Evolutionary conservation across 2,888 invertebrate genomes (phyloP).

Genomic region (Phytoseiulus persimilis): DNA sequence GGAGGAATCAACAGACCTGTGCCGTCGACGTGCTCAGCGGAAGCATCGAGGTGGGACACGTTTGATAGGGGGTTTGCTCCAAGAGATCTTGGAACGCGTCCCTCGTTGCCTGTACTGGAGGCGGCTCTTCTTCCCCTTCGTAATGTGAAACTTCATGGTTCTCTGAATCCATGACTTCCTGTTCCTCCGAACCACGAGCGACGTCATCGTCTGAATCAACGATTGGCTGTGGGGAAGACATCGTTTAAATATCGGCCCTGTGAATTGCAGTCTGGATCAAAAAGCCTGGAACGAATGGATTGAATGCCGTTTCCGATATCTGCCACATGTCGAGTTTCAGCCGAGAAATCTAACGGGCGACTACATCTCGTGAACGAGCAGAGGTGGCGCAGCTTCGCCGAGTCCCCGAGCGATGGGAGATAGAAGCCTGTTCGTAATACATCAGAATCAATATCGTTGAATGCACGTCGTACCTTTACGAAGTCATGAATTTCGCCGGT

Average conservation of each 20-base stretch:
- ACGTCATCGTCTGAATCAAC: not conserved
- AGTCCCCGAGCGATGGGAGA: too few relatives aligned
- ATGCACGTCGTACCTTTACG: not conserved
- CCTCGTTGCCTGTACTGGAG: not conserved
- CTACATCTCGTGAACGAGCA: too few relatives aligned
- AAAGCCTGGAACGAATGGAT: too few relatives aligned
- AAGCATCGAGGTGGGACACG: too few relatives aligned
- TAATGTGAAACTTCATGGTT: not conserved
- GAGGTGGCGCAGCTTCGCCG: too few relatives aligned
- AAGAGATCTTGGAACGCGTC: not conserved
- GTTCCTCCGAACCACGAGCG: not conserved
- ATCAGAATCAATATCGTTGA: not conserved
- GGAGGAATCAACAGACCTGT: not conserved
- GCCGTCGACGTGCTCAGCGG: not conserved
- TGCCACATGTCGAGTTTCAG: too few relatives aligned
- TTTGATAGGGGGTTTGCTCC: not conserved
- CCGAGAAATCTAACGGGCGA: too few relatives aligned
- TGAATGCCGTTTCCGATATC: too few relatives aligned
- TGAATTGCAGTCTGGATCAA: too few relatives aligned
- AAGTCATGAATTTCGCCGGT: slow-evolving; percentile 23
- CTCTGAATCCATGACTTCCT: not conserved
- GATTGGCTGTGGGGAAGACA: not conserved
- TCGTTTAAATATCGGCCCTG: not conserved
- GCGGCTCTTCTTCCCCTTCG: not conserved
- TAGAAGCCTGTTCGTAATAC: too few relatives aligned